Percentiles rank a stretch among this genome's conserved stretches.
Evolutionary conservation across 64 coral and sea anemone species (phyloP).

Genomic region (Montipora efflorescens): DNA sequence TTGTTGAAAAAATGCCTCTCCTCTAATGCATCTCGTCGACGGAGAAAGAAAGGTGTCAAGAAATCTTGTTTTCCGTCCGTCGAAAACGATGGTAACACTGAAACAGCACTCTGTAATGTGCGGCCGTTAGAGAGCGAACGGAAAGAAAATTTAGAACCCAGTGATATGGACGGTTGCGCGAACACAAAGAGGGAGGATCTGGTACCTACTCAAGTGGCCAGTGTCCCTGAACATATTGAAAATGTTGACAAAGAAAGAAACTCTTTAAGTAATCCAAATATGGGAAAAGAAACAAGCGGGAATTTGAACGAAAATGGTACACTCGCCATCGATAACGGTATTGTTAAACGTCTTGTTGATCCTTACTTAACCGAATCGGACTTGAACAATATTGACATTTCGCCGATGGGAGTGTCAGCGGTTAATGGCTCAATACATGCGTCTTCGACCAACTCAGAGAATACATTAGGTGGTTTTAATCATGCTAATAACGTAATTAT

Average conservation of each 20-base stretch:
- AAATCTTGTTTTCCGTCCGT: background rate
- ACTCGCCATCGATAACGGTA: background rate
- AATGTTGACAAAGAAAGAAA: background rate
- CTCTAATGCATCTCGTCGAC: background rate
- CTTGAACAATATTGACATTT: background rate
- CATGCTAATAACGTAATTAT: background rate
- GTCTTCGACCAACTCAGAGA: background rate
- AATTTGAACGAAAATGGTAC: background rate
- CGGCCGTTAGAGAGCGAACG: constrained; percentile 10
- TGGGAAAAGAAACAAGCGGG: background rate
- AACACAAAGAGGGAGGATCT: background rate
- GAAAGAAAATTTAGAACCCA: constrained; percentile 29
- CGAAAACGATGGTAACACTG: background rate
- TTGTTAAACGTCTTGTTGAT: background rate
- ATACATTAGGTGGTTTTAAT: background rate
- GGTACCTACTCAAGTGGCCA: background rate
- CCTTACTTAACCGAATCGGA: background rate
- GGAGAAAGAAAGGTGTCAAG: background rate
- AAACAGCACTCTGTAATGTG: background rate
- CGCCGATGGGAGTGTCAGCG: background rate
- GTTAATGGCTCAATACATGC: background rate
- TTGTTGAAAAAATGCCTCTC: constrained; percentile 33
- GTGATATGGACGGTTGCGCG: background rate
- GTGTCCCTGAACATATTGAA: background rate
- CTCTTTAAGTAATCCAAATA: background rate